These are phyloP conservation scores for Syrphus vitripennis DNA, from an alignment of 2,888 invertebrate species.

Conservation along the genomic window DNA sequence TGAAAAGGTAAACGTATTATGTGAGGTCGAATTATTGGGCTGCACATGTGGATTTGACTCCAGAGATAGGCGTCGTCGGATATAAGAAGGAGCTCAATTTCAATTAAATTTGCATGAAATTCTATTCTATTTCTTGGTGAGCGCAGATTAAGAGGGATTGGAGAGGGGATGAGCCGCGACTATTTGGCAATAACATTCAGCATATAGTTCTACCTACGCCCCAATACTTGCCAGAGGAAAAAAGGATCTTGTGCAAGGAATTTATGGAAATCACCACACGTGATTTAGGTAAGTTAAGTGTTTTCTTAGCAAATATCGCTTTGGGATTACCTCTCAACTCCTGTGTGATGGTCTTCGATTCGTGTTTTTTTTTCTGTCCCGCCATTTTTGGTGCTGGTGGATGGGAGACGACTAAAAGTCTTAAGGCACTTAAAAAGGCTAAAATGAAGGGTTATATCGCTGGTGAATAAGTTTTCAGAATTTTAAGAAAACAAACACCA, in stretches of 20 bases:
- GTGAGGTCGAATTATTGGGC: neutral
- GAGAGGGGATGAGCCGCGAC: neutral
- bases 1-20: neutral
- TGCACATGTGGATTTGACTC: slow-evolving; percentile 52
- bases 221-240: neutral
- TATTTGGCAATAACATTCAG: slow-evolving; percentile 52
- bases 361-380: neutral
- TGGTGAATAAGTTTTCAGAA: neutral
- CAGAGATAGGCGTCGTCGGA: slow-evolving; percentile 47
- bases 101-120: slow-evolving; percentile 73
- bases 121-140: slow-evolving; percentile 40
- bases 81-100: slow-evolving; percentile 59
- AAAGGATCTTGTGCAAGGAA: slow-evolving; percentile 38
- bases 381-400: neutral
- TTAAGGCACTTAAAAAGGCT: slow-evolving; percentile 47
- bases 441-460: slow-evolving; percentile 51
- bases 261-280: slow-evolving; percentile 70
- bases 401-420: slow-evolving; percentile 24
- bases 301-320: slow-evolving; percentile 62
- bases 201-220: neutral
- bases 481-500: neutral
- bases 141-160: neutral
- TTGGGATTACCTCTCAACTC: neutral
- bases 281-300: slow-evolving; percentile 69
- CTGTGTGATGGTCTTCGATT: neutral